These are phyloP conservation scores for Aphelocoma californica DNA, from an alignment of 2,797 vertebrate species.

Conservation along the genomic window DNA sequence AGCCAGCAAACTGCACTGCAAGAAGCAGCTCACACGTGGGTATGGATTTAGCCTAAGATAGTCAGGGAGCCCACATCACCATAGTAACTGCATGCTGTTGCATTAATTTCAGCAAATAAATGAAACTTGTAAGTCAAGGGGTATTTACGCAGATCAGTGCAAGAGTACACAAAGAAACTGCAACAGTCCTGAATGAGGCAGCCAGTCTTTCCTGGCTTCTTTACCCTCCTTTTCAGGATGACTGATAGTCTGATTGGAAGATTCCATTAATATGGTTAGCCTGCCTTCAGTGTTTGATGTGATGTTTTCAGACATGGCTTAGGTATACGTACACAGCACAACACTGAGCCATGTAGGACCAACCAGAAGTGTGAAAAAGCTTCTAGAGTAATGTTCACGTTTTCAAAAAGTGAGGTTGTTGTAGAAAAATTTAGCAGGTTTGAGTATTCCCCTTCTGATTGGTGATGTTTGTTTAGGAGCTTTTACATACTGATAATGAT, in stretches of 20 bases:
- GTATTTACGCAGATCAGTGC: not conserved
- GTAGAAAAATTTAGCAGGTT: not conserved
- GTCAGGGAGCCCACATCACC: not conserved
- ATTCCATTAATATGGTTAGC: not conserved
- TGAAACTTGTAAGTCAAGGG: slow-evolving; percentile 9
- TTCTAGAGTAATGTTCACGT: not conserved
- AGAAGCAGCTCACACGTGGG: not conserved
- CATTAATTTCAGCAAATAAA: slow-evolving; percentile 35
- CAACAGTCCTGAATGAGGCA: not conserved
- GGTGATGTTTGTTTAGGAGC: not conserved
- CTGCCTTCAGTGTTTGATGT: not conserved
- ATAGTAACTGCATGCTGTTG: slow-evolving; percentile 29
- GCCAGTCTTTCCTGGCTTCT: not conserved
- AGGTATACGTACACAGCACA: not conserved
- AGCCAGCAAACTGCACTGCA: not conserved
- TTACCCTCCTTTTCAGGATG: not conserved
- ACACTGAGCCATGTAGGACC: not conserved
- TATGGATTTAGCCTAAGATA: not conserved
- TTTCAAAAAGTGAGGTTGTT: not conserved
- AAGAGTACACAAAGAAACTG: not conserved
- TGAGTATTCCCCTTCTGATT: not conserved
- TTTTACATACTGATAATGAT: not conserved
- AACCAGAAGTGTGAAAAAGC: not conserved
- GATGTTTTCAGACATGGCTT: not conserved
- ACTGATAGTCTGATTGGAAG: not conserved